Evolutionary conservation across 2,797 vertebrate species (phyloP).

Genomic region (Prionace glauca): DNA sequence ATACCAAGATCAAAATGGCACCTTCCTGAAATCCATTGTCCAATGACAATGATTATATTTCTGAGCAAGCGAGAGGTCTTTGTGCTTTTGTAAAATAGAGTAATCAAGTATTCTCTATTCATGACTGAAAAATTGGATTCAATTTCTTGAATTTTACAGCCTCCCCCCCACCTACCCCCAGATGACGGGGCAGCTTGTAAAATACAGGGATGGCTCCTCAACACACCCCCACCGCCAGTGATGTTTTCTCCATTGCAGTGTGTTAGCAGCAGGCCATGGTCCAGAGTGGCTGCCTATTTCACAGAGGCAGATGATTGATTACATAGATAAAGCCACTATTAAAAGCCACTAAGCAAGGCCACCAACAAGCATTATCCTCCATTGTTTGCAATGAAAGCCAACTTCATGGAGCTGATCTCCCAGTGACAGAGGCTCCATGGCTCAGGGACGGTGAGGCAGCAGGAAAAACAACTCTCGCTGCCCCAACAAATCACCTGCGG

Average conservation of each 20-base stretch:
- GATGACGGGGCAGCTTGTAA: no score
- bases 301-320: background rate
- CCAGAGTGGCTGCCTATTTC: no score
- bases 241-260: no score
- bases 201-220: no score
- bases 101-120: background rate
- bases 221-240: no score
- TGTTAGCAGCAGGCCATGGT: background rate
- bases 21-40: no score
- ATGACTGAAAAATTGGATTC: background rate
- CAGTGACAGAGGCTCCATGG: background rate
- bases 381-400: background rate
- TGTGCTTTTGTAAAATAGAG: background rate
- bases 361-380: background rate
- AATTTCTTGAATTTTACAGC: background rate
- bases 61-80: background rate
- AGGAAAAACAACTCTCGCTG: background rate
- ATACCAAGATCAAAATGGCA: background rate
- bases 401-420: no score
- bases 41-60: background rate
- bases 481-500: no score
- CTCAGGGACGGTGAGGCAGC: background rate
- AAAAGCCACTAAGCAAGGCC: background rate
- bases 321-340: background rate
- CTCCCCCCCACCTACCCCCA: no score